These are phyloP conservation scores for Acropora tenuis DNA, from an alignment of 64 coral and sea anemone genomes.

Conservation along the genomic window DNA sequence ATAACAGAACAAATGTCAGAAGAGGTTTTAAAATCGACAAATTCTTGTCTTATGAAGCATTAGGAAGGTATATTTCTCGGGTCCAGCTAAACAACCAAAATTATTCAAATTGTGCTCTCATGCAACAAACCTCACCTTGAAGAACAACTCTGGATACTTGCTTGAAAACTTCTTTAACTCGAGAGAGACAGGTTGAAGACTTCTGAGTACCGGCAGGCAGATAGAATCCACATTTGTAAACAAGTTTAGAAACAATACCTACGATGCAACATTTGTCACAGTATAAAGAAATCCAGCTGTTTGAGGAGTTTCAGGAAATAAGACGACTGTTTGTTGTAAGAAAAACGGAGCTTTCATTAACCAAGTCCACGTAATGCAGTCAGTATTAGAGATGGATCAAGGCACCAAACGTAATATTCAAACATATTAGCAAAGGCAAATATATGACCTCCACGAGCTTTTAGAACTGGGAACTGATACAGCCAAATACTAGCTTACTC, in stretches of 20 bases:
- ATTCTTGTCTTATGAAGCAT: background rate
- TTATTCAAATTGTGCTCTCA: background rate
- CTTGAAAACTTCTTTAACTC: conserved; percentile 84
- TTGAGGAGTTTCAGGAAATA: background rate
- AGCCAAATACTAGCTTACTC: background rate
- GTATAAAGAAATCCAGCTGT: background rate
- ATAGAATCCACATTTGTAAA: conserved; percentile 86
- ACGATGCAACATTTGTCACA: background rate
- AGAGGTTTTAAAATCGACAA: too few species aligned
- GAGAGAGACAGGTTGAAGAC: conserved; percentile 81
- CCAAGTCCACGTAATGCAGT: background rate
- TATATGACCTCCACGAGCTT: too few species aligned
- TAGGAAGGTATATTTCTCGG: too few species aligned
- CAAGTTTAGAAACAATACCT: conserved; percentile 95
- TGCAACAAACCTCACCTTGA: conserved; percentile 63
- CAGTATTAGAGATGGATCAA: too few species aligned
- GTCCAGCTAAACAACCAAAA: too few species aligned
- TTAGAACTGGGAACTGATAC: background rate
- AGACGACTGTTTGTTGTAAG: background rate
- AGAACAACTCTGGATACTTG: conserved; percentile 90
- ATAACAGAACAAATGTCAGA: background rate
- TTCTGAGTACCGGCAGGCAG: conserved; percentile 82
- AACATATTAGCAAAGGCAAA: too few species aligned
- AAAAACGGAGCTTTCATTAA: background rate
- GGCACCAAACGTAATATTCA: too few species aligned